A percentile compares a stretch with the other conserved stretches of the same genome.
These are phyloP conservation scores for Hyles vespertilio DNA, from an alignment of 1,140 invertebrate genomes.

Conservation along the genomic window DNA sequence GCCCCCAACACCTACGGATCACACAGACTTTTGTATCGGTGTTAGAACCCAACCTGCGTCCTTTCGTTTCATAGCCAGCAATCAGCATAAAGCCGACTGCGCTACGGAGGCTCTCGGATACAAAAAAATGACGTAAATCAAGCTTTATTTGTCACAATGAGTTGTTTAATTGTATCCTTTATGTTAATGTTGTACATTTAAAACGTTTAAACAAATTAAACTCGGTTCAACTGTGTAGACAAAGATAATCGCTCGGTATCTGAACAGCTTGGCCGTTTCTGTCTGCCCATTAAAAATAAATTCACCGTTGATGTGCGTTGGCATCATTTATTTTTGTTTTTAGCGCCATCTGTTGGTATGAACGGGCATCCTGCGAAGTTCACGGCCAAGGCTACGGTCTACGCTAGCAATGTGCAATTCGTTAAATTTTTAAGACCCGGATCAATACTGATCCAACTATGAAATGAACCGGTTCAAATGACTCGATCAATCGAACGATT, in stretches of 20 bases:
- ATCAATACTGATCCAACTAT: neutral
- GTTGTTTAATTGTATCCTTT: too few relatives aligned
- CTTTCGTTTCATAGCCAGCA: too few relatives aligned
- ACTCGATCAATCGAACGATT: too few relatives aligned
- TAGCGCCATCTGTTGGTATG: neutral
- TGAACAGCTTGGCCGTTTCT: neutral
- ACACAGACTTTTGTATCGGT: too few relatives aligned
- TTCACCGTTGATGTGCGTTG: neutral
- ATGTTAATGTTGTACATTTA: neutral
- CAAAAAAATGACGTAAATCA: too few relatives aligned
- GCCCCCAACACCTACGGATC: too few relatives aligned
- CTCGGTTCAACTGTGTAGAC: neutral
- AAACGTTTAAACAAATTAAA: neutral
- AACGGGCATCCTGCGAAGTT: neutral
- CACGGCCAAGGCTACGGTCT: slow-evolving; percentile 10
- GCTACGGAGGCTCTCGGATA: too few relatives aligned
- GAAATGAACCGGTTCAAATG: neutral
- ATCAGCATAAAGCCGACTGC: too few relatives aligned
- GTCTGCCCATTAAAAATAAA: neutral
- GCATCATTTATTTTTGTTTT: neutral
- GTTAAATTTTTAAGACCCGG: neutral
- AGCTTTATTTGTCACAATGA: too few relatives aligned
- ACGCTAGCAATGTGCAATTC: neutral
- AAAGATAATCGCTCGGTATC: neutral
- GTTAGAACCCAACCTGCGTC: too few relatives aligned